phyloP scores from a whole-genome alignment of 35 echinoderm and acorn worm genomes.

The Amphiura filiformis region DNA sequence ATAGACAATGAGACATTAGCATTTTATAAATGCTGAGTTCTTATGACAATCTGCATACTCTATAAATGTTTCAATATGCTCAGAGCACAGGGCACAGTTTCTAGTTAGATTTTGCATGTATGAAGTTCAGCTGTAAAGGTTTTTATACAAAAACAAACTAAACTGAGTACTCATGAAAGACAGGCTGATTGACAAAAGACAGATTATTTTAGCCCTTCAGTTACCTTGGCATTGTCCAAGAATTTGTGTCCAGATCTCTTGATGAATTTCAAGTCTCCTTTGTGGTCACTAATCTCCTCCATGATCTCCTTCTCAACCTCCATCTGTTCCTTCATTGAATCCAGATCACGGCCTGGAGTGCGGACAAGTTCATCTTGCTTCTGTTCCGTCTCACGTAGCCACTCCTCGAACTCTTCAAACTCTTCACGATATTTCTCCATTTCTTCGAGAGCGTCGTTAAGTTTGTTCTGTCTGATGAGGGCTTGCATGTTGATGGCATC shows the following conservation, averaged over 20 bases:
- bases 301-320: conserved; percentile 85
- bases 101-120: too few species aligned
- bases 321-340: conserved; percentile 56
- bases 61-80: too few species aligned
- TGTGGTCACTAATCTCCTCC: conserved; percentile 92
- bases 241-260: conserved; percentile 91
- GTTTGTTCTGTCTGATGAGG: conserved; percentile 75
- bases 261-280: conserved; percentile 97
- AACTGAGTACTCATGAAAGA: too few species aligned
- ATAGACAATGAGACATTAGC: too few species aligned
- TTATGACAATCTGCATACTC: too few species aligned
- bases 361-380: conserved; percentile 62
- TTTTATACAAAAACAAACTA: too few species aligned
- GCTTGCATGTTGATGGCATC: conserved; percentile 82
- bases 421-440: conserved; percentile 90
- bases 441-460: conserved; percentile 71
- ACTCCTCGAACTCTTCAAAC: conserved; percentile 84
- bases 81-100: too few species aligned
- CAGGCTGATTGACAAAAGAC: too few species aligned
- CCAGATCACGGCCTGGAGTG: conserved; percentile 30
- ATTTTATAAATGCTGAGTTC: too few species aligned
- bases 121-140: too few species aligned
- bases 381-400: conserved; percentile 72
- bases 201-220: too few species aligned
- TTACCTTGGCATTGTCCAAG: conserved; percentile 82